These are phyloP conservation scores for Grapholita molesta DNA, from an alignment of 1,140 invertebrate genomes.

Conservation along the genomic window DNA sequence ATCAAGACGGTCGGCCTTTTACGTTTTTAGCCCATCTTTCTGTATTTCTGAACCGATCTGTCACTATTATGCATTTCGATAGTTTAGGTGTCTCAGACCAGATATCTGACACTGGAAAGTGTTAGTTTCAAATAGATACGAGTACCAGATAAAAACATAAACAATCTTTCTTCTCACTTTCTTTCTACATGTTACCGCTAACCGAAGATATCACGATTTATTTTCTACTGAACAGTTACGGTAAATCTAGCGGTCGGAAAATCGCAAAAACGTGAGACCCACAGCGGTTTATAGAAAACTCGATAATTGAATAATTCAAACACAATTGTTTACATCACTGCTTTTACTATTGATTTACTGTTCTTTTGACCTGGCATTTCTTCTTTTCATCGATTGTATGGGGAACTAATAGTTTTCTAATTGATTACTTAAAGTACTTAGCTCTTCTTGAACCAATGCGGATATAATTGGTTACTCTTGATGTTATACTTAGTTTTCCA, in stretches of 20 bases:
- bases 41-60: no score
- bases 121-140: background rate
- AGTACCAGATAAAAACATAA: background rate
- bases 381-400: background rate
- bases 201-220: conserved; percentile 4
- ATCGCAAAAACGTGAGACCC: conserved; percentile 12
- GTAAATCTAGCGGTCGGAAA: conserved; percentile 1
- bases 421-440: no score
- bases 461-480: no score
- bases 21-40: no score
- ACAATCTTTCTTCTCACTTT: background rate
- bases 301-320: conserved; percentile 14
- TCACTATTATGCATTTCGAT: no score
- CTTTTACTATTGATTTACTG: conserved; percentile 14
- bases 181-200: background rate
- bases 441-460: no score
- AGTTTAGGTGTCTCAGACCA: no score
- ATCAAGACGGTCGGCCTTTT: no score
- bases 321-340: conserved; percentile 14
- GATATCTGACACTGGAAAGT: background rate
- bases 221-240: conserved; percentile 4
- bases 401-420: background rate
- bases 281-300: conserved; percentile 10
- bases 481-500: no score
- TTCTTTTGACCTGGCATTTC: background rate